Percentiles rank a stretch among this genome's conserved stretches.
phyloP scores from a whole-genome alignment of 2,888 invertebrate genomes.

The Schizaphis graminum region DNA sequence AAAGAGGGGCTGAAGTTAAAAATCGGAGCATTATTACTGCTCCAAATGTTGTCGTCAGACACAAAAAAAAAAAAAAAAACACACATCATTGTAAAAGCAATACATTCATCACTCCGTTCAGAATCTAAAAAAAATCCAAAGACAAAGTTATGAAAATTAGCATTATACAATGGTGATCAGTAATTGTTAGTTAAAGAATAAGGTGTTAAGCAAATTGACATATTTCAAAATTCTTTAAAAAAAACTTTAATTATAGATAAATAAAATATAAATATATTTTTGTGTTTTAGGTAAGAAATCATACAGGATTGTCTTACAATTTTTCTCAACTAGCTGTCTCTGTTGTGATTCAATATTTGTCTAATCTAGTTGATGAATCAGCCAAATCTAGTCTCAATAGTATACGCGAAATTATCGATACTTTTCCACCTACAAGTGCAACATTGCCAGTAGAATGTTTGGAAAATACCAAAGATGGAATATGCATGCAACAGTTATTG shows the following conservation, averaged over 20 bases:
- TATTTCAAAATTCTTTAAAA: background rate
- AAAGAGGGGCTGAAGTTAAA: too few species aligned
- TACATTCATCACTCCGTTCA: too few species aligned
- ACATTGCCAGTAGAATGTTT: conserved; percentile 54
- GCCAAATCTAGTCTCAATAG: conserved; percentile 13
- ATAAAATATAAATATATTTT: background rate
- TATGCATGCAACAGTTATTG: conserved; percentile 85
- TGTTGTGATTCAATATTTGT: conserved; percentile 78
- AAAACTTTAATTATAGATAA: background rate
- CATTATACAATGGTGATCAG: background rate
- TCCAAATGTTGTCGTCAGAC: too few species aligned
- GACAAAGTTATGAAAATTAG: background rate
- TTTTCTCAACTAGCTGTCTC: conserved; percentile 87
- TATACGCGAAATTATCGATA: conserved; percentile 43
- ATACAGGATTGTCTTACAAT: conserved; percentile 88
- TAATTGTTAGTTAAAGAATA: background rate
- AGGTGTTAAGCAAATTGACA: background rate
- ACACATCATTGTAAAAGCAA: too few species aligned
- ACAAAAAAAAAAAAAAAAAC: too few species aligned
- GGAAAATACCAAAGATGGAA: conserved; percentile 88
- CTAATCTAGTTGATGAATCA: conserved; percentile 72
- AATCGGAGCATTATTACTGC: too few species aligned
- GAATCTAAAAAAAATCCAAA: background rate
- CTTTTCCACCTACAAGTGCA: conserved; percentile 54
- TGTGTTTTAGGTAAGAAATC: conserved; percentile 77